A percentile compares a stretch with the other conserved stretches of the same genome.
Evolutionary conservation across 2,888 invertebrate species (phyloP).

Genomic region (Geophilus truncorum): DNA sequence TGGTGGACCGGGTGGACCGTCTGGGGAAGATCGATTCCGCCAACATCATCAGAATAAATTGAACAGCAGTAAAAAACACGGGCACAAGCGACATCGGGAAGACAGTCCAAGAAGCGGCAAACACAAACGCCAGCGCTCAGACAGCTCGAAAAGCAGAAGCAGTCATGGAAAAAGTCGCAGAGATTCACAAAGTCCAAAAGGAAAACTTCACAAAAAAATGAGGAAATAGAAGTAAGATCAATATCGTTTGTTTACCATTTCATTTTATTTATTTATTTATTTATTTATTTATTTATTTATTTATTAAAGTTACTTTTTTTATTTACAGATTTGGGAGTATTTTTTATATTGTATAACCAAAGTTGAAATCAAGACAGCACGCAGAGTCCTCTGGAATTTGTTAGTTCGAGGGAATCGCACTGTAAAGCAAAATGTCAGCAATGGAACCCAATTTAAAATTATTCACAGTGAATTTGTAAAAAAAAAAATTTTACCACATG

Average conservation of each 20-base stretch:
- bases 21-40: not conserved
- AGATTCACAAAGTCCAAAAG: slow-evolving; percentile 22
- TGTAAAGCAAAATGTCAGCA: not conserved
- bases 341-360: not conserved
- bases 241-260: not conserved
- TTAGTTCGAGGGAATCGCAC: not conserved
- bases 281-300: not conserved
- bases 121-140: slow-evolving; percentile 58
- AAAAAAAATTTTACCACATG: too few relatives aligned
- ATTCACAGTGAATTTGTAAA: too few relatives aligned
- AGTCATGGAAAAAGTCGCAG: slow-evolving; percentile 46
- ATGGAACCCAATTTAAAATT: not conserved
- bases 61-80: slow-evolving; percentile 33
- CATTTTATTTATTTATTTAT: not conserved
- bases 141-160: slow-evolving; percentile 60
- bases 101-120: slow-evolving; percentile 40
- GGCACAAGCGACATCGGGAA: slow-evolving; percentile 36
- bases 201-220: slow-evolving; percentile 10
- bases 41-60: not conserved
- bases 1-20: not conserved
- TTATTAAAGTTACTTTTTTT: not conserved
- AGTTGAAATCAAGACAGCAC: not conserved
- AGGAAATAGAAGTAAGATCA: not conserved
- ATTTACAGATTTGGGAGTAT: not conserved
- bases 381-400: not conserved